Conservation (phyloP, 2,888 invertebrate species). For the Trilocha varians region DNA sequence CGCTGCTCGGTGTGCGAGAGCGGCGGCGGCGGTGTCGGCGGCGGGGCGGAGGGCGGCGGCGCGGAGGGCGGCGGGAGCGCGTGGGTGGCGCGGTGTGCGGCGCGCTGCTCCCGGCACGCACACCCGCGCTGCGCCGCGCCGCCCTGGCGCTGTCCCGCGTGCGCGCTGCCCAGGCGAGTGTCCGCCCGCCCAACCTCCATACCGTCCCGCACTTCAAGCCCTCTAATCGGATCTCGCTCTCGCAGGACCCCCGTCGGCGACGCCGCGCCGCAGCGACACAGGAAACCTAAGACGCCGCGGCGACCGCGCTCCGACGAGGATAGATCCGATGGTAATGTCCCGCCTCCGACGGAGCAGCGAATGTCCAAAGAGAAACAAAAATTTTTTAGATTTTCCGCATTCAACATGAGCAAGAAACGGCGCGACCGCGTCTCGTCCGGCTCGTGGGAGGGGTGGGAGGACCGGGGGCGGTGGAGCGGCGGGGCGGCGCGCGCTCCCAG, state of each 20-base stretch:
- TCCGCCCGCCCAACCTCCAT: constrained; percentile 4
- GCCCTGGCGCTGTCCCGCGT: constrained; percentile 39
- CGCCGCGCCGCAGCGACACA: constrained; percentile 39
- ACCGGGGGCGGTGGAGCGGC: constrained; percentile 31
- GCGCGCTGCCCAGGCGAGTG: constrained; percentile 17
- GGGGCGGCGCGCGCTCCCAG: constrained; percentile 55
- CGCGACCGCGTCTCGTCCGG: constrained; percentile 42
- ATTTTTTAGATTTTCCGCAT: constrained; percentile 86
- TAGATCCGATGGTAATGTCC: constrained; percentile 66
- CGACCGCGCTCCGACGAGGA: constrained; percentile 55
- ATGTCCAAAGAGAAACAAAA: constrained; percentile 92
- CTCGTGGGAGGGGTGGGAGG: constrained; percentile 56
- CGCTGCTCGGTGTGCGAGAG: constrained; percentile 42
- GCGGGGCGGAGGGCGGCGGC: constrained; percentile 11
- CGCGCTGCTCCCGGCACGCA: constrained; percentile 42
- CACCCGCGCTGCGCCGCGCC: constrained; percentile 39
- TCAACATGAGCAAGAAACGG: constrained; percentile 76
- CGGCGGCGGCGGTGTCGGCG: constrained; percentile 17
- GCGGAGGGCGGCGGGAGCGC: constrained; percentile 11
- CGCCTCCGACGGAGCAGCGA: constrained; percentile 75
- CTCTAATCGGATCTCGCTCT: neutral
- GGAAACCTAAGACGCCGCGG: constrained; percentile 39
- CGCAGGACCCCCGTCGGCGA: constrained; percentile 39
- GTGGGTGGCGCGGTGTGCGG: constrained; percentile 48
- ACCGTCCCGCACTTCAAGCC: constrained; percentile 11